Evolutionary conservation across 2,797 vertebrate species (phyloP).

Genomic region (Pseudochirops corinnae): DNA sequence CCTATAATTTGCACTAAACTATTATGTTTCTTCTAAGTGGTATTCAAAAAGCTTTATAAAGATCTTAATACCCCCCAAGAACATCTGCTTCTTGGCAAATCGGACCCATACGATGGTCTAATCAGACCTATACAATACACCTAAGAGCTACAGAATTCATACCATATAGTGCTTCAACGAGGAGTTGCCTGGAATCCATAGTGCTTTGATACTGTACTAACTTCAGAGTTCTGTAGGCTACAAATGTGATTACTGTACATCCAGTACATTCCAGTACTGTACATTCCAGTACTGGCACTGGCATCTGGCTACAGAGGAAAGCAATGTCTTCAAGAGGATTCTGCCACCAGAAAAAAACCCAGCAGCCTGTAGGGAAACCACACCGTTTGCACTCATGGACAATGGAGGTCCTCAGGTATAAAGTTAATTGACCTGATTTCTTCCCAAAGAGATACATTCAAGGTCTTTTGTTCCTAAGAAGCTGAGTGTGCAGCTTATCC

Average conservation of each 20-base stretch:
- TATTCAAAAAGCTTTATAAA: neutral
- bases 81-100: neutral
- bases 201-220: neutral
- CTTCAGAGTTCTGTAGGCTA: neutral
- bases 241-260: neutral
- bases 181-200: neutral
- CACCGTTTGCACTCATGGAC: fast-evolving
- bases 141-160: neutral
- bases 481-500: neutral
- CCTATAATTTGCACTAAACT: neutral
- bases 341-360: neutral
- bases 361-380: neutral
- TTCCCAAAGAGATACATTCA: neutral
- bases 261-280: no score
- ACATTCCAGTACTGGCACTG: no score
- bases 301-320: neutral
- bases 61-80: neutral
- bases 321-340: neutral
- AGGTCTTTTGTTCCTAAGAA: neutral
- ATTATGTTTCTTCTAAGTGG: neutral
- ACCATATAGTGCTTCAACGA: neutral
- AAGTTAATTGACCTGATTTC: neutral
- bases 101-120: neutral
- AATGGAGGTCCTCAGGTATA: neutral
- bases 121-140: neutral